phyloP scores from a whole-genome alignment of 1,140 invertebrate species.

The Pogonomyrmex californicus region DNA sequence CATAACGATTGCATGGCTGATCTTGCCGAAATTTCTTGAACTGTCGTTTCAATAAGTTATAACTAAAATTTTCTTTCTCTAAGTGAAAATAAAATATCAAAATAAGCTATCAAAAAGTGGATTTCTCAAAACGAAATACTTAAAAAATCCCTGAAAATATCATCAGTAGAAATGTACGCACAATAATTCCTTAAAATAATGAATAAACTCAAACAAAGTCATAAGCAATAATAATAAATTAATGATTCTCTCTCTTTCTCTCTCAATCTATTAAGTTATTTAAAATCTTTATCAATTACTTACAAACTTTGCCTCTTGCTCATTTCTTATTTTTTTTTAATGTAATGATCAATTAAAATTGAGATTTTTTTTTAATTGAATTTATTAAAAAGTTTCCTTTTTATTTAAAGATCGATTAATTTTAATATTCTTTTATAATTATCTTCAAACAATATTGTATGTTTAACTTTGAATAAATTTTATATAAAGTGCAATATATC shows the following conservation, averaged over 20 bases:
- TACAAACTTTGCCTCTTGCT: too few species aligned
- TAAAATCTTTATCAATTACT: too few species aligned
- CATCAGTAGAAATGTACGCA: background rate
- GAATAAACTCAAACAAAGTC: too few species aligned
- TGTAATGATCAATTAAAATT: background rate
- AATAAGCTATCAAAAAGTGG: background rate
- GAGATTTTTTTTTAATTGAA: background rate
- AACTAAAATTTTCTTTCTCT: background rate
- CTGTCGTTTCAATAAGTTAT: background rate
- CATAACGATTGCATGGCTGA: background rate
- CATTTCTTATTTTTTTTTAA: background rate
- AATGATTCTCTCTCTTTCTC: too few species aligned
- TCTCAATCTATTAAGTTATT: too few species aligned
- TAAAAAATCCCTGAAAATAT: background rate
- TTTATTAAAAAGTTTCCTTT: slow-evolving; percentile 1
- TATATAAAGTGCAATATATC: background rate
- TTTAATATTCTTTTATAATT: background rate
- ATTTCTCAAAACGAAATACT: background rate
- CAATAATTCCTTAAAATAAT: too few species aligned
- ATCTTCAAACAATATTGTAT: background rate
- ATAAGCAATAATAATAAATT: too few species aligned
- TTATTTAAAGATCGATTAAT: background rate
- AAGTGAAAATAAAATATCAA: background rate
- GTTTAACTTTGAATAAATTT: background rate
- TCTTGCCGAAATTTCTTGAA: background rate